Evolutionary conservation across 2,888 invertebrate genomes (phyloP).

Genomic region (Philopedon plagiatum): DNA sequence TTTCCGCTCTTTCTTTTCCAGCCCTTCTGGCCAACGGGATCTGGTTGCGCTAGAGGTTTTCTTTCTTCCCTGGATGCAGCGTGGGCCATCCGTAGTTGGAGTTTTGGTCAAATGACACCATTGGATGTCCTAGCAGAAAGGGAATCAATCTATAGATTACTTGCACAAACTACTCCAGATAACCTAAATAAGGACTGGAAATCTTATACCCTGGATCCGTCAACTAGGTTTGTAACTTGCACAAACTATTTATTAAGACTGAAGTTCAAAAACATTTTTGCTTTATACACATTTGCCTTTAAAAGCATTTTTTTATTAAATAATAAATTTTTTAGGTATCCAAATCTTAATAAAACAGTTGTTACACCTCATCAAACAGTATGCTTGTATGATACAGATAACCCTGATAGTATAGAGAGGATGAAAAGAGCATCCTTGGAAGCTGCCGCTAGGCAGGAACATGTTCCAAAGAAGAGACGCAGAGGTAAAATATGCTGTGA

Average conservation of each 20-base stretch:
- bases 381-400: constrained; percentile 81
- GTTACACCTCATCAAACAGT: constrained; percentile 85
- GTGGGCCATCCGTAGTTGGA: constrained; percentile 93
- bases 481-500: constrained; percentile 68
- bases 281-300: too few species aligned
- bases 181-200: constrained; percentile 93
- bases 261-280: too few species aligned
- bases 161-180: constrained; percentile 97
- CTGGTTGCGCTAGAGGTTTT: constrained; percentile 97
- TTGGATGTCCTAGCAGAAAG: constrained; percentile 93
- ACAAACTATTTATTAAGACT: too few species aligned
- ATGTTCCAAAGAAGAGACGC: constrained; percentile 76
- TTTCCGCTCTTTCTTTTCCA: constrained; percentile 61
- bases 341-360: constrained; percentile 83
- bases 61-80: constrained; percentile 96
- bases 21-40: constrained; percentile 99
- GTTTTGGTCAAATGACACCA: constrained; percentile 77
- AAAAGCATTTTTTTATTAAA: background rate
- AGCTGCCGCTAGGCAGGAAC: constrained; percentile 64
- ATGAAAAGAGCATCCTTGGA: constrained; percentile 65
- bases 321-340: constrained; percentile 70
- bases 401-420: constrained; percentile 74
- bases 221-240: constrained; percentile 75
- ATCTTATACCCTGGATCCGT: constrained; percentile 89
- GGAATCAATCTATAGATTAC: constrained; percentile 80